Base-by-base conservation (phyloP, 2,888 invertebrate species). In the Exephanes ischioxanthus region DNA sequence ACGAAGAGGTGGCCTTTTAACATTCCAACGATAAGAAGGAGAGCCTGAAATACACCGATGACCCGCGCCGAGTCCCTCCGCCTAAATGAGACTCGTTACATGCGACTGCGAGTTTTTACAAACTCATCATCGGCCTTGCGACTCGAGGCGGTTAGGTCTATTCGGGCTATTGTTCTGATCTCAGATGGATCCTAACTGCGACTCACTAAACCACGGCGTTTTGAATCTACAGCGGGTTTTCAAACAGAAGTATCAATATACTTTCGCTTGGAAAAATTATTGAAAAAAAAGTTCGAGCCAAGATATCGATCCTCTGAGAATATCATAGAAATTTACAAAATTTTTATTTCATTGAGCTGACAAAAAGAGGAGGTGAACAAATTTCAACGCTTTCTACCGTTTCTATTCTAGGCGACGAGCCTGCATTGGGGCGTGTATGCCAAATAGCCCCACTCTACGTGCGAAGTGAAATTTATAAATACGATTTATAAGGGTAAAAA, bases 1-100 rank as follows among this genome's bases (percentile, higher is more conserved):
- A 93, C 91, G 93, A 93, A 91, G 91, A 92, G 91, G 91, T 91
- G 91, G 91, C 93, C 93, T 93, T 93, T 94, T 93, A 94, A 94
- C 92, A 94, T 94, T 94, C 94, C 93, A 88, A 79, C 90, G 93
- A 94, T 93, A 94, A 93, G 90, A 66, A 66, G 37, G 63, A 73
- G 67, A 70, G 53, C 53, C 76, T 77, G 53, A 68, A 86, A 77
- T 68, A 78, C 75, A 80, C 16, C 41, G 11, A 61, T 72, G 80
- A 73, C 81, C 80, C 67, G 83, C 67, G 80, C 78, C 78, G 83
- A 67, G 71, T 76, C 30, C 55, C 53, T 41, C 51, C 72, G 26
- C 68, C 73, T 67, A 85, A 85, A 85, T 73, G 83, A 85, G 67
- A 85, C 85, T 85, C 85, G 82, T 83, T 85, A 76, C 83, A 71